Conservation (phyloP, 2,888 invertebrate species). For the Nomada ferruginata region DNA sequence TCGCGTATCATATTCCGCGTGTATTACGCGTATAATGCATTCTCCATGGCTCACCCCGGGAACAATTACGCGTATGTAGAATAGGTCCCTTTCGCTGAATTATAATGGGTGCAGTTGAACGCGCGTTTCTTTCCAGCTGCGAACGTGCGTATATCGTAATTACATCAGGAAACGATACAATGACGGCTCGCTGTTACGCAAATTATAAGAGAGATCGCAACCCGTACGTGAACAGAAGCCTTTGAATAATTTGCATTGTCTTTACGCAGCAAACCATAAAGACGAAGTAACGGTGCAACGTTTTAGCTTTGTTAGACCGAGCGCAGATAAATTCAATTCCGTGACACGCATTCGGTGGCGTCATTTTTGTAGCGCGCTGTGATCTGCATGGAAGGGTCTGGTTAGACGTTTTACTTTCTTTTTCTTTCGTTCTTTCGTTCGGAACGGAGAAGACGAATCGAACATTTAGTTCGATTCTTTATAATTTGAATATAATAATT, state of each 20-base stretch:
- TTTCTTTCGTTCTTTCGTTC: not conserved
- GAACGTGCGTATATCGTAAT: conserved; percentile 42
- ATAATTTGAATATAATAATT: too few species aligned
- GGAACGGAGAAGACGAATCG: too few species aligned
- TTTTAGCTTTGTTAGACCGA: conserved; percentile 3
- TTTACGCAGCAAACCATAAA: conserved; percentile 40
- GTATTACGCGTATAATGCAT: conserved; percentile 13
- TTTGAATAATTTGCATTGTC: conserved; percentile 53
- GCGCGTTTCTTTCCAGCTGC: conserved; percentile 30
- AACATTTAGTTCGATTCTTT: too few species aligned
- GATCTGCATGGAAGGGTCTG: not conserved
- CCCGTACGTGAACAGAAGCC: conserved; percentile 42
- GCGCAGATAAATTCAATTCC: conserved; percentile 1
- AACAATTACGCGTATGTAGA: conserved; percentile 8
- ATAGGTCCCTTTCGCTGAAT: conserved; percentile 44
- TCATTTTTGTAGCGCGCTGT: not conserved
- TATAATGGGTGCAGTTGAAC: conserved; percentile 39
- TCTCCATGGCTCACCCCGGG: not conserved
- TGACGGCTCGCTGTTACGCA: conserved; percentile 48
- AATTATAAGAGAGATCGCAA: conserved; percentile 46
- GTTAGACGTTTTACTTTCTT: not conserved
- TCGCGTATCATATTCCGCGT: conserved; percentile 10
- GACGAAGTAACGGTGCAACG: conserved; percentile 35
- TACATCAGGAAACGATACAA: conserved; percentile 56
- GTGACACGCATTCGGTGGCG: conserved; percentile 10